Evolutionary conservation across 1,140 invertebrate species (phyloP).

Genomic region (Melanaphis sacchari): DNA sequence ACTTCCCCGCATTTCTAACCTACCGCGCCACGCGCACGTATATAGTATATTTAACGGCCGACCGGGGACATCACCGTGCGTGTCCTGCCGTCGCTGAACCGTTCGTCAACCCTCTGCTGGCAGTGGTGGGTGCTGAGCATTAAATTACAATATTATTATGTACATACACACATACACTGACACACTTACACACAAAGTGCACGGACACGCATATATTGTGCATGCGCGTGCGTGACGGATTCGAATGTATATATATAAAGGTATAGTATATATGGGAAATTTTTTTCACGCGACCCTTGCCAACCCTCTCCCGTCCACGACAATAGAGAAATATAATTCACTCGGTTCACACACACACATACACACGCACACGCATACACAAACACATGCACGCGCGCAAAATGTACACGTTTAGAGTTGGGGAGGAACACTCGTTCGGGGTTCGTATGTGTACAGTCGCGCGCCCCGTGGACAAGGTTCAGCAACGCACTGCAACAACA

Average conservation of each 20-base stretch:
- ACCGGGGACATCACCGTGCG: slow-evolving; percentile 21
- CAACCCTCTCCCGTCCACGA: neutral
- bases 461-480: neutral
- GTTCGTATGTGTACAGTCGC: neutral
- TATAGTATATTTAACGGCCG: slow-evolving; percentile 17
- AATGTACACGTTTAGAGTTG: neutral
- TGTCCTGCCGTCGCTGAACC: neutral
- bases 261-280: neutral
- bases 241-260: neutral
- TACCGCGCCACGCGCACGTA: neutral
- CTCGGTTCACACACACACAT: neutral
- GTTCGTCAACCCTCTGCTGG: slow-evolving; percentile 2
- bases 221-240: neutral
- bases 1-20: neutral
- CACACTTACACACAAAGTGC: neutral
- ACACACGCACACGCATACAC: neutral
- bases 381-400: too few species aligned
- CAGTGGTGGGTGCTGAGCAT: neutral
- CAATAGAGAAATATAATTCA: slow-evolving; percentile 26
- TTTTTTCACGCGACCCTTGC: slow-evolving; percentile 23
- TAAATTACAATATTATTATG: slow-evolving; percentile 42
- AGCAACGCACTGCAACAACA: neutral
- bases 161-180: neutral
- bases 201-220: neutral
- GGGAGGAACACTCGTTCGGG: neutral